Evolutionary conservation across 2,888 invertebrate species (phyloP), one percentile per base, ranked within the genome.

Genomic region (Lutraria lutraria): DNA sequence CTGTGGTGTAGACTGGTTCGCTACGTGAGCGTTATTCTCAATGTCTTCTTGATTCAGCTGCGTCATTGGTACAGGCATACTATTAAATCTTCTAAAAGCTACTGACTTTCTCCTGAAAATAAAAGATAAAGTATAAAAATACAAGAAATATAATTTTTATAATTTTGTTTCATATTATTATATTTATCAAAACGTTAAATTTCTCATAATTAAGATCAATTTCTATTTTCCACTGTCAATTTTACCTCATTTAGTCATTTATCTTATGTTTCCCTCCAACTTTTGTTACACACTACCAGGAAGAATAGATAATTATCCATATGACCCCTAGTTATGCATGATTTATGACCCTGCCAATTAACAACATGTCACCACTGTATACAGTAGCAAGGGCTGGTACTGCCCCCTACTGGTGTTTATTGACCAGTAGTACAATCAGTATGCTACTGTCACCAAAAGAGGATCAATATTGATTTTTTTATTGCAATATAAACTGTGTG

Each of bases 11-110:
- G 89, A 89, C 60, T 86, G 87, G 81, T 81, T 68, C 6, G 79
- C 87, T 25, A 86, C 87, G 10, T 54, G 68, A 3, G 86, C 81
- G 31, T 91, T 90, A 16, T 34, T 81, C 68, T 89, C 89, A 25
- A 90, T 52, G 53, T 91, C 92, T 0, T 87, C 89, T 0, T 92
- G 94, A 79, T 93, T 93, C 63, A 94, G 82, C 34, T 90, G 86
- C 91, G 93, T 92, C 92, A 89, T 91, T 2, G 93, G 93, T 15
- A 95, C 94, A 31, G 95, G 95, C 91, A 94, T 92, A 25, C 95
- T 95, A 91, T 93, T 94, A 76, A 95, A 91, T 86, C 94, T 91
- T 88, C 95, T 94, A 86, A 95, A 94, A 25, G 95, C 93, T 76
- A 95, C 92, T 0, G 94, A 94, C 92, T 94, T 95, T 92, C 93